Evolutionary conservation across 2,888 invertebrate species (phyloP), one percentile per base, ranked within the genome.

Genomic region (Melanchra persicariae): DNA sequence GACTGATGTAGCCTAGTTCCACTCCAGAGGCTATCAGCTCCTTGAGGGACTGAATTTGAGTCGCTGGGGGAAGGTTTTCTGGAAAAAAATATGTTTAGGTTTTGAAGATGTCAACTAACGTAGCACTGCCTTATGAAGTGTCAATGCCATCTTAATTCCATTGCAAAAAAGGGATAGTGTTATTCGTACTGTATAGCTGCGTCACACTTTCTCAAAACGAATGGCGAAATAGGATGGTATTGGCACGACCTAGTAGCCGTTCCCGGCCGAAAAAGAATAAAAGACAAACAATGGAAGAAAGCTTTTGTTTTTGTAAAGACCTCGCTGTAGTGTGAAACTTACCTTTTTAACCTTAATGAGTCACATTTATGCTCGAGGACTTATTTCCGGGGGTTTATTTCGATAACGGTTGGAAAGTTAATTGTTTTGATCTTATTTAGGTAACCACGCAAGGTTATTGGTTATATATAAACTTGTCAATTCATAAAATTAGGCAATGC

Each of bases 21-120:
- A 97, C 94, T 0, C 97, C 98, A 60, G 91, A 94, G 0, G 89
- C 88, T 61, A 98, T 97, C 52, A 98, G 90, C 6, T 95, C 90
- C 59, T 96, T 94, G 0, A 96, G 95, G 0, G 96, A 93, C 55
- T 95, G 87, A 24, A 97, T 86, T 91, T 97, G 97, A 15, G 88
- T 76, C 1, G 89, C 85, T 0, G 97, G 96, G 0, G 98, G 98
- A 0, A 97, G 85, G 68, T 94, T 90, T 43, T 91, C 97, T 97
- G 89, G 0, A 93, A 93, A 64, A 49, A 68, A 65, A 80, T 40
- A 9, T 19, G 37, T 2, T 37, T 2, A 15, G 6, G 1, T 63
- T 70, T 47, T 54, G 15, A 65, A 19, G 24, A 17, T 17, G 24
- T 52, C 49, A 47, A 47, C n/a, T 40, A 4, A 40, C 40, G 1